phyloP scores from a whole-genome alignment of 2,113 vertebrate species.

The Ammodytes marinus region DNA sequence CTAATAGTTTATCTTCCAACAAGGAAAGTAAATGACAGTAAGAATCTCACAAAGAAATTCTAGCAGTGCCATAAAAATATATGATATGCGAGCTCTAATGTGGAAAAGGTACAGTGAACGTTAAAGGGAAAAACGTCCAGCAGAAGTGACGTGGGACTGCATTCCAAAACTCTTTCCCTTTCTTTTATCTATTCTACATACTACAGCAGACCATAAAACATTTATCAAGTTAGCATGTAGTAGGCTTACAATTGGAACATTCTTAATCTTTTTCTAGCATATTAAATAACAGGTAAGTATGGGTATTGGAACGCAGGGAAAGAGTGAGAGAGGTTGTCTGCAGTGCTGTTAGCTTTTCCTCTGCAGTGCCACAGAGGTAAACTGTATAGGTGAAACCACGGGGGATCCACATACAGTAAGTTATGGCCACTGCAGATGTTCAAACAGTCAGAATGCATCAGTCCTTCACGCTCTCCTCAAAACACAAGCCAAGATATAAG shows the following conservation, averaged over 20 bases:
- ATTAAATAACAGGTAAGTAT: no score
- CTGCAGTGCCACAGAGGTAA: slow-evolving; percentile 55
- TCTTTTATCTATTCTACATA: no score
- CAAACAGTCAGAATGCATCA: slow-evolving; percentile 64
- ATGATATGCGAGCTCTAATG: neutral
- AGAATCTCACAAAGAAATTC: slow-evolving; percentile 5
- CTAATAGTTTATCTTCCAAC: neutral
- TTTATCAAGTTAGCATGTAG: no score
- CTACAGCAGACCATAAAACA: no score
- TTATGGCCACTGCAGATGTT: slow-evolving; percentile 79
- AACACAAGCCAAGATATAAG: slow-evolving; percentile 14
- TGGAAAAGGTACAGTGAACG: neutral
- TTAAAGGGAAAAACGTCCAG: slow-evolving; percentile 9
- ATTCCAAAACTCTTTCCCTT: no score
- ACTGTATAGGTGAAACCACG: slow-evolving; percentile 53
- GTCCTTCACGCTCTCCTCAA: slow-evolving; percentile 48
- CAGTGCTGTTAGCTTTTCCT: slow-evolving; percentile 50
- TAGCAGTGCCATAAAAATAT: neutral
- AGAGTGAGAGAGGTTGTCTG: slow-evolving; percentile 35
- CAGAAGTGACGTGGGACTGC: neutral
- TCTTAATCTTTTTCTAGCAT: no score
- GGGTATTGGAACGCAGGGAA: neutral
- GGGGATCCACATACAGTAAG: slow-evolving; percentile 67
- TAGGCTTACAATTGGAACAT: no score
- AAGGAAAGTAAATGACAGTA: slow-evolving; percentile 23